Conservation (phyloP, 2,113 vertebrate genomes). For the Albula goreensis region DNA sequence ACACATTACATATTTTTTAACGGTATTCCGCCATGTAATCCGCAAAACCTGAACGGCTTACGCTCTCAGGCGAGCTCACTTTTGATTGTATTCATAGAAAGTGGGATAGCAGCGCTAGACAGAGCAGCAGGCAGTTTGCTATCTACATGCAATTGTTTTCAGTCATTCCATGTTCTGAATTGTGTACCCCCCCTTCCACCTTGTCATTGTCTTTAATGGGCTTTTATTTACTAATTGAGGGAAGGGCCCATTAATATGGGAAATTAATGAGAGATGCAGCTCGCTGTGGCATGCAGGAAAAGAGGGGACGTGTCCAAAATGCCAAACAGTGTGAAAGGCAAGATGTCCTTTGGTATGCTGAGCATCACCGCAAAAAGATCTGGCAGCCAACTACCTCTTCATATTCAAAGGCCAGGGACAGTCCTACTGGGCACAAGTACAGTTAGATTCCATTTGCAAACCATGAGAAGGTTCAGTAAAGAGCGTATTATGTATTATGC, state of each 20-base stretch:
- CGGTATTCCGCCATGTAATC: background rate
- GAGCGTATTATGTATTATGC: background rate
- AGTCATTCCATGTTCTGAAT: background rate
- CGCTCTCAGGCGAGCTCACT: background rate
- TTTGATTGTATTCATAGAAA: background rate
- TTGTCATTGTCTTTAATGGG: slow-evolving; percentile 24
- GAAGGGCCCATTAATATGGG: slow-evolving; percentile 44
- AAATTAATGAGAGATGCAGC: slow-evolving; percentile 36
- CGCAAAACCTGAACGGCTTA: background rate
- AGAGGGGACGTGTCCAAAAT: slow-evolving; percentile 32
- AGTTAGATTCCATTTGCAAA: background rate
- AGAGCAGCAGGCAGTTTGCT: background rate
- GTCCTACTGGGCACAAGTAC: background rate
- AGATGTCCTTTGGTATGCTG: slow-evolving; percentile 32
- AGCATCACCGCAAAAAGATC: slow-evolving; percentile 31
- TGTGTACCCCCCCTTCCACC: background rate
- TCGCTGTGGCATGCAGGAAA: slow-evolving; percentile 17
- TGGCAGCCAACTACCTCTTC: slow-evolving; percentile 30
- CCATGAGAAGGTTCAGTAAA: background rate
- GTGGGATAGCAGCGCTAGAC: background rate
- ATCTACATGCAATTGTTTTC: background rate
- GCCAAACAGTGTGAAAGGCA: slow-evolving; percentile 14
- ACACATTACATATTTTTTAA: background rate
- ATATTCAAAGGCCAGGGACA: slow-evolving; percentile 13
- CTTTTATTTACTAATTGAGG: slow-evolving; percentile 46